Percentiles rank a stretch among this genome's conserved stretches.
Evolutionary conservation across 2,113 vertebrate species (phyloP).

Genomic region (Hydropotes inermis): DNA sequence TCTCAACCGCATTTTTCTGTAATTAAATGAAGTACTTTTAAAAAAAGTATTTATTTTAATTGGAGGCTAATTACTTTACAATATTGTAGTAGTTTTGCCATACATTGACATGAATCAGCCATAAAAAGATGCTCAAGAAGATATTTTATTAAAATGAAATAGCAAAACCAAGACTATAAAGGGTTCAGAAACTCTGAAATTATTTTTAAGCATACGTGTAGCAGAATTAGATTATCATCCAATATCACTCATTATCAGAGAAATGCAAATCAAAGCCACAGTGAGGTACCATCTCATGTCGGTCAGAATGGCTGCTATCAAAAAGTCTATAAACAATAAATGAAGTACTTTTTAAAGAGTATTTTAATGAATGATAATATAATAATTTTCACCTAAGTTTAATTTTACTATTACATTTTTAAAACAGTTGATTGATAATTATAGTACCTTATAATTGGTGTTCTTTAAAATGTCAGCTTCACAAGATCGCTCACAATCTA

Average conservation of each 20-base stretch:
- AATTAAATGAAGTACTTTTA: conserved; percentile 20
- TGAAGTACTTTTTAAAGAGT: not conserved
- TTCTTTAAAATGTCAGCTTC: conserved; percentile 72
- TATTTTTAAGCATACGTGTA: too few species aligned
- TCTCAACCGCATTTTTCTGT: not conserved
- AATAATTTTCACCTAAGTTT: not conserved
- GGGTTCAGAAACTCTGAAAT: too few species aligned
- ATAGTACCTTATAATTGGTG: conserved; percentile 70
- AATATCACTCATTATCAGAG: not conserved
- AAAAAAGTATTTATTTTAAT: not conserved
- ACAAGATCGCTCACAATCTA: conserved; percentile 74
- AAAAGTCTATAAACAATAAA: not conserved
- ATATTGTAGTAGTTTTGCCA: not conserved
- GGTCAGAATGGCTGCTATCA: not conserved
- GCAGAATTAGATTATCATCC: too few species aligned
- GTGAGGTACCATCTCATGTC: not conserved
- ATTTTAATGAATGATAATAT: conserved; percentile 5
- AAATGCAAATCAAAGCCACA: not conserved
- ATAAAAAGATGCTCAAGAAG: not conserved
- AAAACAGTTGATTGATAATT: conserved; percentile 35
- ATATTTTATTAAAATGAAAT: too few species aligned
- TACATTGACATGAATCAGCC: not conserved
- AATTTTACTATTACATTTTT: conserved; percentile 28
- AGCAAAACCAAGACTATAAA: too few species aligned
- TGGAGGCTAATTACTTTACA: not conserved